These are phyloP conservation scores for Dryomyza anilis DNA, from an alignment of 2,888 invertebrate genomes.

Conservation along the genomic window DNA sequence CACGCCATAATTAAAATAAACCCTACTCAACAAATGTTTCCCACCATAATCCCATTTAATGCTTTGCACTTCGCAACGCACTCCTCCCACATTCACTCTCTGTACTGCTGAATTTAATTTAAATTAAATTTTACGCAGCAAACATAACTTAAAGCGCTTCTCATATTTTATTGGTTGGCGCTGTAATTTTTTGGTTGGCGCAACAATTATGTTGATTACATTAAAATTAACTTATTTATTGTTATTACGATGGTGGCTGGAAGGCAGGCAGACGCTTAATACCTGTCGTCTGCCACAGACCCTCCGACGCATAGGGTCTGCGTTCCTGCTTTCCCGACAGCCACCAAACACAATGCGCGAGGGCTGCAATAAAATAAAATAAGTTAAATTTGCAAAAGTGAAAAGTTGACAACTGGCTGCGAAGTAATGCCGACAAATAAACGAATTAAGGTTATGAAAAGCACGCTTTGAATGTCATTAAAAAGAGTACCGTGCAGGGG, in stretches of 20 bases:
- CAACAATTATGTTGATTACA: slow-evolving; percentile 18
- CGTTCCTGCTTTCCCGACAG: not conserved
- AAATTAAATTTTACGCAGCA: too few species aligned
- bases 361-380: too few species aligned
- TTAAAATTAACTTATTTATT: slow-evolving; percentile 25
- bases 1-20: too few species aligned
- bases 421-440: slow-evolving; percentile 24
- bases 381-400: slow-evolving; percentile 14
- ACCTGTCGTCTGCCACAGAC: not conserved
- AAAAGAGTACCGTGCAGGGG: not conserved
- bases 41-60: too few species aligned
- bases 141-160: too few species aligned
- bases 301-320: not conserved
- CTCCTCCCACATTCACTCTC: too few species aligned
- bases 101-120: too few species aligned
- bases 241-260: slow-evolving; percentile 3
- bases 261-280: not conserved
- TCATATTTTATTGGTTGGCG: too few species aligned
- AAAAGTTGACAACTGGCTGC: slow-evolving; percentile 22
- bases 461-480: not conserved
- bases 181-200: too few species aligned
- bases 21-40: too few species aligned
- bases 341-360: not conserved
- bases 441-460: slow-evolving; percentile 25
- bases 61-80: too few species aligned